Percentiles rank a stretch among this genome's conserved stretches.
phyloP scores from a whole-genome alignment of 2,888 invertebrate genomes.

The Noctua fimbriata region DNA sequence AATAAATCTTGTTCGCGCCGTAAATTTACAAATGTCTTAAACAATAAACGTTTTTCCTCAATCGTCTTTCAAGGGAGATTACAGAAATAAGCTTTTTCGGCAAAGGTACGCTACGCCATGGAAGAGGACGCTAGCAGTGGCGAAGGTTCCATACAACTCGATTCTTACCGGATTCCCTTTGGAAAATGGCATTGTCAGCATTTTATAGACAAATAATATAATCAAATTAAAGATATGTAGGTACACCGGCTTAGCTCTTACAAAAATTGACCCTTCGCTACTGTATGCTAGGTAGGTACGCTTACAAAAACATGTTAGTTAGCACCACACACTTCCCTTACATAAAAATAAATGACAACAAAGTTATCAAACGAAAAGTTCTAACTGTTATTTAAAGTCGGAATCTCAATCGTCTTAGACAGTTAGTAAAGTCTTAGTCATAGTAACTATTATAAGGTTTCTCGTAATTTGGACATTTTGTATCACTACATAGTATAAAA shows the following conservation, averaged over 20 bases:
- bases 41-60: slow-evolving; percentile 30
- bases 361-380: neutral
- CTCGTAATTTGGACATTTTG: neutral
- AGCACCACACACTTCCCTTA: neutral
- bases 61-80: neutral
- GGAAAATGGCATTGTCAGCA: no score
- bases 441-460: neutral
- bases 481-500: no score
- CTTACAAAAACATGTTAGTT: neutral
- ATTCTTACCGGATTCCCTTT: no score
- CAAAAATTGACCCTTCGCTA: no score
- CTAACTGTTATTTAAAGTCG: neutral
- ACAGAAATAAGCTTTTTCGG: neutral
- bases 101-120: no score
- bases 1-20: slow-evolving; percentile 39
- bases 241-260: no score
- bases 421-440: neutral
- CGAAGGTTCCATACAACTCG: no score
- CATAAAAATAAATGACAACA: neutral
- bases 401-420: neutral
- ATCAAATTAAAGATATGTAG: no score
- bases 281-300: neutral
- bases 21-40: slow-evolving; percentile 31
- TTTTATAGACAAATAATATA: no score
- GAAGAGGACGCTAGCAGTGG: no score